These are phyloP conservation scores for Bimastos eiseni DNA, from an alignment of 2,888 invertebrate genomes.

Conservation along the genomic window DNA sequence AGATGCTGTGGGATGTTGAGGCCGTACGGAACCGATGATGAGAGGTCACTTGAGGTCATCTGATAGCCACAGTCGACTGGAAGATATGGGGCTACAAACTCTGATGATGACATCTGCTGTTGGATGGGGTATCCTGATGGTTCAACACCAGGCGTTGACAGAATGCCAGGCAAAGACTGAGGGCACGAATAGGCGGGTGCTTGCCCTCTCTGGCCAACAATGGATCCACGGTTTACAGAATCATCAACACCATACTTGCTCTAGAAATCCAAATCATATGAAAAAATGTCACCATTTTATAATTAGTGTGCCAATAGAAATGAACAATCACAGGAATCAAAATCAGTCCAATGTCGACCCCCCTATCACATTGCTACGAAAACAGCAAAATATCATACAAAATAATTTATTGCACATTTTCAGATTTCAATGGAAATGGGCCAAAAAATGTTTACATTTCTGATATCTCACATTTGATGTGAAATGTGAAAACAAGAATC, in stretches of 20 bases:
- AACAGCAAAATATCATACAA: no score
- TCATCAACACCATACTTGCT: neutral
- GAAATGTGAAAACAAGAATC: no score
- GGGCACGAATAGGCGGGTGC: neutral
- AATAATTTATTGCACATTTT: no score
- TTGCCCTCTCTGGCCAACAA: neutral
- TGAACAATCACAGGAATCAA: neutral
- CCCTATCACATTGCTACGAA: no score
- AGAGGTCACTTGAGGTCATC: neutral
- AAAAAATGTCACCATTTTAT: neutral
- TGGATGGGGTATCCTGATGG: constrained; percentile 17
- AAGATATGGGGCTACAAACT: neutral
- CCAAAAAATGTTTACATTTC: no score
- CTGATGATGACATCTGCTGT: neutral
- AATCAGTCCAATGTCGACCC: no score
- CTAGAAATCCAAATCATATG: neutral
- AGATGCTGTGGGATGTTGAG: constrained; percentile 26
- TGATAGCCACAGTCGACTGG: constrained; percentile 20
- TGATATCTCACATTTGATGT: no score
- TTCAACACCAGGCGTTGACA: neutral
- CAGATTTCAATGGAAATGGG: no score
- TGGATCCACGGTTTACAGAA: neutral
- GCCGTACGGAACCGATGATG: neutral
- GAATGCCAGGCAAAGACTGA: neutral
- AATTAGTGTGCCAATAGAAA: neutral